A percentile compares a stretch with the other conserved stretches of the same genome.
phyloP scores from a whole-genome alignment of 2,113 vertebrate genomes.

The Petromus typicus region DNA sequence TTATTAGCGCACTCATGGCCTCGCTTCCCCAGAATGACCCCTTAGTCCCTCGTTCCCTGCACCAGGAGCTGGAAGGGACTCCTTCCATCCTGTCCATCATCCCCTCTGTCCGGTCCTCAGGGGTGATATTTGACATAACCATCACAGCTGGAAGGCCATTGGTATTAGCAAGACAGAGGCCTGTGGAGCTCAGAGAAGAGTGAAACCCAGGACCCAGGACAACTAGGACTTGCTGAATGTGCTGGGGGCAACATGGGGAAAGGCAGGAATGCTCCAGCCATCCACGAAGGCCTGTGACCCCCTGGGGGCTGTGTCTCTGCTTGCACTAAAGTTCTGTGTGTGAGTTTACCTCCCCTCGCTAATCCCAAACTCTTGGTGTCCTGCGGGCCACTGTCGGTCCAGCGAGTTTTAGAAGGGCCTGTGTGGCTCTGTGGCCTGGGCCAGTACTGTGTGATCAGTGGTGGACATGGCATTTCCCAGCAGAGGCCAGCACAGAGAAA shows the following conservation, averaged over 20 bases:
- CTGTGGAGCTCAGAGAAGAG: neutral
- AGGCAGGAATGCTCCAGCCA: neutral
- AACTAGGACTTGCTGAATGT: neutral
- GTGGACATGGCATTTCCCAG: neutral
- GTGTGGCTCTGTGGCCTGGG: fast-evolving
- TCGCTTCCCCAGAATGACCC: neutral
- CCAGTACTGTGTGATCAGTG: no score
- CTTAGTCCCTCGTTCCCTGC: neutral
- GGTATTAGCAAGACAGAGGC: slow-evolving; percentile 9
- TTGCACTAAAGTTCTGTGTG: neutral
- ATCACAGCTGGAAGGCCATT: neutral
- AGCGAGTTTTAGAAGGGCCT: neutral
- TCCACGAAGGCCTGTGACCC: neutral
- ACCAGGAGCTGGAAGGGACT: neutral
- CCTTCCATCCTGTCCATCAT: neutral
- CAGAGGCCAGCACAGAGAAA: neutral
- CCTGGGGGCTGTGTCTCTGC: neutral
- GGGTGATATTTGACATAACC: neutral
- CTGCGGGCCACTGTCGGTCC: neutral
- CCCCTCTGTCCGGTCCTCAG: neutral
- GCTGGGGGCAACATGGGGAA: neutral
- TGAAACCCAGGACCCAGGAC: neutral
- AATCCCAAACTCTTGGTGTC: neutral
- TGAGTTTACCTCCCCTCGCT: neutral
- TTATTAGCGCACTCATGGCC: neutral